A percentile compares a stretch with the other conserved stretches of the same genome.
These are phyloP conservation scores for Misgurnus mizolepis DNA, from an alignment of 2,113 vertebrate species.

Conservation along the genomic window DNA sequence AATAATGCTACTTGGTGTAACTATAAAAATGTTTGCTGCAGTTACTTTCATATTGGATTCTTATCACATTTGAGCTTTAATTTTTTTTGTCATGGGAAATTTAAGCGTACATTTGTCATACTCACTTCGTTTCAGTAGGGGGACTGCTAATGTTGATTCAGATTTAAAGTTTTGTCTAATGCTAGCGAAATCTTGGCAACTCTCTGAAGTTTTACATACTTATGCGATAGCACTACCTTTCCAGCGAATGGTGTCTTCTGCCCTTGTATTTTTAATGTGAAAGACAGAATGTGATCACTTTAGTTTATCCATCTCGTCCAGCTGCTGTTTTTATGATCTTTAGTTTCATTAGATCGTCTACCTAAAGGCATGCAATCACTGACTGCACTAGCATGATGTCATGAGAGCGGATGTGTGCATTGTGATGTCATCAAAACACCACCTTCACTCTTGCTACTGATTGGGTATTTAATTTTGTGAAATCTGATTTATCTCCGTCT, in stretches of 20 bases:
- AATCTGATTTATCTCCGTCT: neutral
- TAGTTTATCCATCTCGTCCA: neutral
- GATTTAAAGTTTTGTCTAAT: neutral
- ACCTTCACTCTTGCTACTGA: neutral
- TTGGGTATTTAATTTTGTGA: constrained; percentile 7
- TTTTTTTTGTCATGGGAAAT: neutral
- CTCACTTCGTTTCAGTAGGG: too few species aligned
- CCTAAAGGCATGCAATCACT: neutral
- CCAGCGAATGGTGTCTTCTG: too few species aligned
- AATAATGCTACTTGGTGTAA: constrained; percentile 14
- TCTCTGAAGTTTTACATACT: too few species aligned
- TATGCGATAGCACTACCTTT: too few species aligned
- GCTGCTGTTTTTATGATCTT: neutral
- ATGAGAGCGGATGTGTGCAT: neutral
- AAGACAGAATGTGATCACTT: neutral
- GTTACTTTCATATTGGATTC: neutral
- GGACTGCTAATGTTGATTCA: neutral
- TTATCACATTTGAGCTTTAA: neutral
- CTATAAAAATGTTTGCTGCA: neutral
- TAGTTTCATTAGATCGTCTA: too few species aligned
- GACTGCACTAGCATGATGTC: constrained; percentile 43
- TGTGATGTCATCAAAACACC: constrained; percentile 8
- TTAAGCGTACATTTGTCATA: neutral
- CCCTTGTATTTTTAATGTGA: neutral
- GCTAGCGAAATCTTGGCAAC: too few species aligned